Conservation (phyloP, 2,888 invertebrate species). For the Chymomyza procnemis region DNA sequence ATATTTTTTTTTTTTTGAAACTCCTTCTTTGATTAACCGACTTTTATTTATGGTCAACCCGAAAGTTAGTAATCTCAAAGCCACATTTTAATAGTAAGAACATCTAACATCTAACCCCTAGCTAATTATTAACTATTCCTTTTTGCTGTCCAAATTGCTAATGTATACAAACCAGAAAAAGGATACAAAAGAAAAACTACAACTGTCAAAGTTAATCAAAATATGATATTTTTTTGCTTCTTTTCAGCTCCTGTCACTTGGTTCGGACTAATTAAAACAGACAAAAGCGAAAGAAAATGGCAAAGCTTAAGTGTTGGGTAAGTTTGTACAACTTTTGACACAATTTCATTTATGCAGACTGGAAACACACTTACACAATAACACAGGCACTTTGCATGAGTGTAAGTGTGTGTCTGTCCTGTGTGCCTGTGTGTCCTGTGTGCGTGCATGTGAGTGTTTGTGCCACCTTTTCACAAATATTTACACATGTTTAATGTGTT, state of each 20-base stretch:
- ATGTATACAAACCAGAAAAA: neutral
- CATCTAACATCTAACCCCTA: slow-evolving; percentile 18
- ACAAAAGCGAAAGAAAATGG: slow-evolving; percentile 10
- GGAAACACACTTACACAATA: neutral
- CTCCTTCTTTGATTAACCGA: too few species aligned
- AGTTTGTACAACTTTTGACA: slow-evolving; percentile 63
- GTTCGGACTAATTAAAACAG: slow-evolving; percentile 44
- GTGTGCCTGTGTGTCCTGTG: neutral
- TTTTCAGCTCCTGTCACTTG: neutral
- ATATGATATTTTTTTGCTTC: slow-evolving; percentile 37
- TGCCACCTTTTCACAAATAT: slow-evolving; percentile 50
- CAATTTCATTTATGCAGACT: slow-evolving; percentile 28
- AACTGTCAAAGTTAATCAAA: slow-evolving; percentile 51
- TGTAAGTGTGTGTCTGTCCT: neutral
- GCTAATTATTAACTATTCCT: neutral
- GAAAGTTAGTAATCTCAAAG: too few species aligned
- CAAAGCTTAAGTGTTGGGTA: slow-evolving; percentile 37
- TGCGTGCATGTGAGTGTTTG: neutral
- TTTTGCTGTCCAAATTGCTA: neutral
- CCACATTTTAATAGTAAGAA: too few species aligned
- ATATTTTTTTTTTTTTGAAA: too few species aligned
- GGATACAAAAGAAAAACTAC: neutral
- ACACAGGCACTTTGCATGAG: neutral
- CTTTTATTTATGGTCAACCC: too few species aligned
- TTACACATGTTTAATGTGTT: slow-evolving; percentile 72